These are phyloP conservation scores for Cryptocephalus primarius DNA, from an alignment of 2,888 invertebrate species.

Conservation along the genomic window DNA sequence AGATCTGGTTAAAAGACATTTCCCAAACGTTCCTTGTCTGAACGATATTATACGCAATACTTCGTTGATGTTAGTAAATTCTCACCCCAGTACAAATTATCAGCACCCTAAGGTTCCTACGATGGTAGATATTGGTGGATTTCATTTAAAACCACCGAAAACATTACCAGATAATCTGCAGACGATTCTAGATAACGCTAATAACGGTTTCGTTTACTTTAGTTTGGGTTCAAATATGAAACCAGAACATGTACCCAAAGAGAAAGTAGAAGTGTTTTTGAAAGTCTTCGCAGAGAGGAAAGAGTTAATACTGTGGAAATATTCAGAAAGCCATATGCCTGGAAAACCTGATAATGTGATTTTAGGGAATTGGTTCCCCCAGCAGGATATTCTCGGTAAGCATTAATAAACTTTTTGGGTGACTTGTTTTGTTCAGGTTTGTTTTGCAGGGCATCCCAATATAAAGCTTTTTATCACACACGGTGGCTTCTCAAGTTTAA, in stretches of 20 bases:
- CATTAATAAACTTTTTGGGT: too few relatives aligned
- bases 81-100: conserved; percentile 41
- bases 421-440: too few relatives aligned
- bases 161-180: conserved; percentile 36
- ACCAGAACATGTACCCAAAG: conserved; percentile 42
- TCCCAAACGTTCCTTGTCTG: conserved; percentile 20
- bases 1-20: conserved; percentile 20
- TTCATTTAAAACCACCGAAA: conserved; percentile 33
- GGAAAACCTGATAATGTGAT: conserved; percentile 33
- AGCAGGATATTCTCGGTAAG: too few relatives aligned
- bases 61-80: conserved; percentile 24
- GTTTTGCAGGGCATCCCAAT: conserved; percentile 39
- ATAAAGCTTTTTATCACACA: conserved; percentile 47
- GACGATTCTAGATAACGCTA: conserved; percentile 41
- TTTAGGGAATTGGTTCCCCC: conserved; percentile 23
- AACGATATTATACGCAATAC: conserved; percentile 18
- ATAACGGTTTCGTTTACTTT: conserved; percentile 45
- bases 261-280: conserved; percentile 42
- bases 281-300: conserved; percentile 48
- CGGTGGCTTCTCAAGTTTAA: conserved; percentile 47
- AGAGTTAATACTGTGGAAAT: conserved; percentile 58
- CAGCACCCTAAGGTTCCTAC: conserved; percentile 44
- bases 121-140: conserved; percentile 46
- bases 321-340: conserved; percentile 34
- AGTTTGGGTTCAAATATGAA: conserved; percentile 50